A percentile compares a stretch with the other conserved stretches of the same genome.
Conservation (phyloP, 2,113 vertebrate species). For the Phalacrocorax carbo region DNA sequence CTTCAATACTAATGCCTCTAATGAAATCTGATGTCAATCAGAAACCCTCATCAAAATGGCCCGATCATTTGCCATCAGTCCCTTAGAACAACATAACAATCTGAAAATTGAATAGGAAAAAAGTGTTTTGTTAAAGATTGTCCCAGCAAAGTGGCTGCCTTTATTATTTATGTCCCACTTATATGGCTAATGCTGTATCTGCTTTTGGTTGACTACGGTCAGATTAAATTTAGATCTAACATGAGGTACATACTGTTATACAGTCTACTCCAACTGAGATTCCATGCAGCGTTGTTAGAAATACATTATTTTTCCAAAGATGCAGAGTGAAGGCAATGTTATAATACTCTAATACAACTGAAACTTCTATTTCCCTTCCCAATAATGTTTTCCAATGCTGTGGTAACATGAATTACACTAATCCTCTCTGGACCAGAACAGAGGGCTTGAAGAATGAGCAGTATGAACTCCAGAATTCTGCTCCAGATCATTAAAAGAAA, state of each 20-base stretch:
- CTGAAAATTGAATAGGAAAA: background rate
- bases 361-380: background rate
- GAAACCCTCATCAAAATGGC: background rate
- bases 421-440: background rate
- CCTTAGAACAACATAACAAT: background rate
- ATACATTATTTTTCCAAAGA: constrained; percentile 37
- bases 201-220: background rate
- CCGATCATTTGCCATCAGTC: background rate
- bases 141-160: background rate
- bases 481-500: background rate
- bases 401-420: background rate
- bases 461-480: background rate
- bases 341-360: background rate
- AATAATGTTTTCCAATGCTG: constrained; percentile 22
- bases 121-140: background rate
- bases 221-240: constrained; percentile 15
- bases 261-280: background rate
- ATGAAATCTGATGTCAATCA: constrained; percentile 31
- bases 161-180: background rate
- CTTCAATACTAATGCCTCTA: background rate
- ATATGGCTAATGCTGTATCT: background rate
- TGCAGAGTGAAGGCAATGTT: constrained; percentile 14
- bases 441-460: background rate
- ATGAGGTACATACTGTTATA: background rate
- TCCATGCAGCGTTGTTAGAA: background rate